Conservation (phyloP, 2,888 invertebrate genomes). For the Drosophila algonquin region DNA sequence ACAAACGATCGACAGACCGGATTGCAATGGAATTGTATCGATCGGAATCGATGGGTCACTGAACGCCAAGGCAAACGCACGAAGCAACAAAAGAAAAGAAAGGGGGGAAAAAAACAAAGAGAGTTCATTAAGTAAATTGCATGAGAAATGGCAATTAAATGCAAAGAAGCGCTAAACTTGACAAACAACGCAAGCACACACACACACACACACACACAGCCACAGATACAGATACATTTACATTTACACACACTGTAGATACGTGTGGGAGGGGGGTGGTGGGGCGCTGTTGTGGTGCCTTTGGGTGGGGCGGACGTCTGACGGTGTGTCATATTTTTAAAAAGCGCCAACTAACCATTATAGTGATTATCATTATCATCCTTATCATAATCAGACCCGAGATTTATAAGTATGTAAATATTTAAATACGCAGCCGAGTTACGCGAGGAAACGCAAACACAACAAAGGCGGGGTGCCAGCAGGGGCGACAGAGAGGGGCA, state of each 20-base stretch:
- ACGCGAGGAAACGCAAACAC: slow-evolving; percentile 62
- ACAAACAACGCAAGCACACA: slow-evolving; percentile 44
- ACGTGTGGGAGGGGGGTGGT: not conserved
- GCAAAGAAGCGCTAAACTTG: slow-evolving; percentile 51
- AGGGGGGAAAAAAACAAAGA: not conserved
- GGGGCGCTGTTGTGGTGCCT: not conserved
- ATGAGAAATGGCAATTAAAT: slow-evolving; percentile 67
- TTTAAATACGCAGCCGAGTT: slow-evolving; percentile 75
- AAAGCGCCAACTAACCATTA: slow-evolving; percentile 60
- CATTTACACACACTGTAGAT: slow-evolving; percentile 22
- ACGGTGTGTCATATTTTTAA: slow-evolving; percentile 28
- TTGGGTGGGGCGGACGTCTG: not conserved
- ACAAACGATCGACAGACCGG: slow-evolving; percentile 21
- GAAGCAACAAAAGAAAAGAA: slow-evolving; percentile 6
- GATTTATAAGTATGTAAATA: slow-evolving; percentile 72
- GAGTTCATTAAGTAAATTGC: slow-evolving; percentile 66
- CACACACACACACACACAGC: slow-evolving; percentile 8
- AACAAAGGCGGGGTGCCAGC: slow-evolving; percentile 9
- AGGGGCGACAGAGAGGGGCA: not conserved
- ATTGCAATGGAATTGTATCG: slow-evolving; percentile 6
- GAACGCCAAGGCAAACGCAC: slow-evolving; percentile 53
- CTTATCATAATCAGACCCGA: slow-evolving; percentile 70
- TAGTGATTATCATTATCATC: slow-evolving; percentile 65
- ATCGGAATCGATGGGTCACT: slow-evolving; percentile 56
- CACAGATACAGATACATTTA: not conserved